Percentiles rank a stretch among this genome's conserved stretches.
Evolutionary conservation across 2,888 invertebrate species (phyloP).

Genomic region (Deilephila porcellus): DNA sequence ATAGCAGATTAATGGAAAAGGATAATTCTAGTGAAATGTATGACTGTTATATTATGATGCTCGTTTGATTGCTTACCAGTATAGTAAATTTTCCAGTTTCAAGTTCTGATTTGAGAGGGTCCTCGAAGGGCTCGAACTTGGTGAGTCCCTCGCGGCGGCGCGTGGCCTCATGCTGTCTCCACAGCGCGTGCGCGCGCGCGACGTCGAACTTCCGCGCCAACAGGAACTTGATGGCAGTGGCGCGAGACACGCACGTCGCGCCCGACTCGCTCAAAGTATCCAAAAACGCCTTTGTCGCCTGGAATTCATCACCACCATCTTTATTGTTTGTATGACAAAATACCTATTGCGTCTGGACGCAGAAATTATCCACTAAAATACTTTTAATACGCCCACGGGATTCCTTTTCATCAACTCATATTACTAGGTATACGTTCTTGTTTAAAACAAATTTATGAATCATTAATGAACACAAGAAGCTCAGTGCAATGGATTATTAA

Average conservation of each 20-base stretch:
- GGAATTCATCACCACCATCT: conserved; percentile 51
- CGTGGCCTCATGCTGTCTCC: conserved; percentile 96
- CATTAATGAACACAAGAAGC: neutral
- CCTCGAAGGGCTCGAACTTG: conserved; percentile 92
- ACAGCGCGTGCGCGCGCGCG: conserved; percentile 94
- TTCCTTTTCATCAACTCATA: neutral
- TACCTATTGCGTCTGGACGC: neutral
- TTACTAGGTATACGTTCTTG: neutral
- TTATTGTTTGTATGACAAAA: neutral
- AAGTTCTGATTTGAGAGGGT: conserved; percentile 94
- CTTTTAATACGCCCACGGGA: neutral
- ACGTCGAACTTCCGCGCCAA: conserved; percentile 98
- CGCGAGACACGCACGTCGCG: conserved; percentile 87
- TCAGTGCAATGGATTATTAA: neutral
- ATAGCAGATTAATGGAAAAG: neutral
- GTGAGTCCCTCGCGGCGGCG: conserved; percentile 94
- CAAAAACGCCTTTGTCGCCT: conserved; percentile 93
- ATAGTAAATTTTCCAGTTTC: conserved; percentile 98
- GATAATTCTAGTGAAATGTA: neutral
- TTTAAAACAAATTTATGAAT: neutral
- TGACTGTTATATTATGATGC: neutral
- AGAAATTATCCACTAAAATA: neutral
- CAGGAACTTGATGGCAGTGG: conserved; percentile 96
- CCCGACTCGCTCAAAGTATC: conserved; percentile 88
- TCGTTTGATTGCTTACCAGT: conserved; percentile 86